These are phyloP conservation scores for Machimus rusticus DNA, from an alignment of 2,888 invertebrate genomes.

Conservation along the genomic window DNA sequence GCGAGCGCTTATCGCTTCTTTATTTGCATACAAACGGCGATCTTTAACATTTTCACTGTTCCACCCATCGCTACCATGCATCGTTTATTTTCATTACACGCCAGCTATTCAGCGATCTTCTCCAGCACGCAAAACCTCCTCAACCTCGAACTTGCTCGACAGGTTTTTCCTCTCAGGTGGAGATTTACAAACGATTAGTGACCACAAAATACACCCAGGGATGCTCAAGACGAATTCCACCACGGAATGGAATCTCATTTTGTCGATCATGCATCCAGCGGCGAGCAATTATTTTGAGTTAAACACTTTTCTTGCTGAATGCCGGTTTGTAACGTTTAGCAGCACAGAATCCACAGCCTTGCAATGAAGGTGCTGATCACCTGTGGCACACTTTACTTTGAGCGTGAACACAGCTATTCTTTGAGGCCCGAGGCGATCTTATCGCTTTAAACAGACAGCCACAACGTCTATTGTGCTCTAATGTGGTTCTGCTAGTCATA, in stretches of 20 bases:
- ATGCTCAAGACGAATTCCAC: not conserved
- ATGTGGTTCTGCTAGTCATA: not conserved
- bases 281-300: not conserved
- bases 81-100: not conserved
- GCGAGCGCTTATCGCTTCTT: not conserved
- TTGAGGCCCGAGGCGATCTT: not conserved
- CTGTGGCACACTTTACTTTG: not conserved
- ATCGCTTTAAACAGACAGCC: not conserved
- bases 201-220: not conserved
- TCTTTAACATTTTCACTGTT: not conserved
- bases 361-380: not conserved
- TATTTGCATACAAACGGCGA: not conserved
- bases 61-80: not conserved
- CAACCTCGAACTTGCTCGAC: slow-evolving; percentile 5
- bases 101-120: not conserved
- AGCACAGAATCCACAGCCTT: not conserved
- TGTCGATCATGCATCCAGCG: not conserved
- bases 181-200: not conserved
- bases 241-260: not conserved
- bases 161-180: not conserved
- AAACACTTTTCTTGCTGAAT: not conserved
- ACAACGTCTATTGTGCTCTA: not conserved
- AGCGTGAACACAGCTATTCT: not conserved
- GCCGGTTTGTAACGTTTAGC: not conserved
- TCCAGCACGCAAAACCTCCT: not conserved